A percentile compares a stretch with the other conserved stretches of the same genome.
These are phyloP conservation scores for Prunella fulvescens DNA, from an alignment of 2,113 vertebrate species.

Conservation along the genomic window DNA sequence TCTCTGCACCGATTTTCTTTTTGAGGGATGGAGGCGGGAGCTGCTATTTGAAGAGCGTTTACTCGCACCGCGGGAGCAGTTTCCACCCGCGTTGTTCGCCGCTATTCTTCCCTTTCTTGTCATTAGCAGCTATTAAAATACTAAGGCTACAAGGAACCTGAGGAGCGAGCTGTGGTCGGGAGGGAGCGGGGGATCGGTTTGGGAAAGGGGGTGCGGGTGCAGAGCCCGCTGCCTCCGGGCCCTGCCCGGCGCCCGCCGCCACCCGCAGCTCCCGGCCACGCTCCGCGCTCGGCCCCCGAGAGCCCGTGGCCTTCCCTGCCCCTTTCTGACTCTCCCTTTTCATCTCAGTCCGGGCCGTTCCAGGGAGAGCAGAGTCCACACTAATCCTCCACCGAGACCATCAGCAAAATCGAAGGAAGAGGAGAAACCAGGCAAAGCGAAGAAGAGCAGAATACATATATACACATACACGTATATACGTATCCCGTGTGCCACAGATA, in stretches of 20 bases:
- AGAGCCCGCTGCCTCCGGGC: background rate
- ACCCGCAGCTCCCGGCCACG: background rate
- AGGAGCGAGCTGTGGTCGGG: background rate
- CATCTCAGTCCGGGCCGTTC: background rate
- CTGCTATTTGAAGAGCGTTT: background rate
- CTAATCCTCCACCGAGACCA: background rate
- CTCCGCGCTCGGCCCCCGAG: background rate
- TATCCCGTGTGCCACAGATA: background rate
- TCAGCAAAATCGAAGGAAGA: background rate
- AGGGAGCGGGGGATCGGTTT: background rate
- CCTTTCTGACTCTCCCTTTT: background rate
- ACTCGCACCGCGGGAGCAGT: background rate
- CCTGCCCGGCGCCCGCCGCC: background rate
- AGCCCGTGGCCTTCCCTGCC: background rate
- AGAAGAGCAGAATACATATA: background rate
- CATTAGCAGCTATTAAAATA: background rate
- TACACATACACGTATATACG: rapidly evolving
- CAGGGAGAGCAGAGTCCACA: background rate
- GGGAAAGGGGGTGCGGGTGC: background rate
- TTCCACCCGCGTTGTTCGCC: background rate
- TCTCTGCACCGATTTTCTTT: background rate
- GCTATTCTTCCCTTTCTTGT: background rate
- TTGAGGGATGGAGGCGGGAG: background rate
- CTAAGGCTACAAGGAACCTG: background rate
- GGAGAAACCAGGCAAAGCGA: background rate